These are phyloP conservation scores for Triops longicaudatus DNA, from an alignment of 1,140 invertebrate species.

Conservation along the genomic window DNA sequence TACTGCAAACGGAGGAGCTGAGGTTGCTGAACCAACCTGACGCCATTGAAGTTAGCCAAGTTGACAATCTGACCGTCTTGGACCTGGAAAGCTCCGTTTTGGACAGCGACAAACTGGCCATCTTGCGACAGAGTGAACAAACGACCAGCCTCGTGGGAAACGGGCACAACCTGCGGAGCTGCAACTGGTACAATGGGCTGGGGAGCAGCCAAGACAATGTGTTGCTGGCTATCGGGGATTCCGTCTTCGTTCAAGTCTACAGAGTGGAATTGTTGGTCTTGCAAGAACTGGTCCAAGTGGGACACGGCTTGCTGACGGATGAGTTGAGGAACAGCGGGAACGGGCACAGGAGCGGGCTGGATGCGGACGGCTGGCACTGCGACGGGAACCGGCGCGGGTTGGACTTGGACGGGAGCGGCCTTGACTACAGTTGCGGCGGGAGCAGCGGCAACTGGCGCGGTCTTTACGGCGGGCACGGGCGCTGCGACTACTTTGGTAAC, in stretches of 20 bases:
- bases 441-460: background rate
- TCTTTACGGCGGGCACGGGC: background rate
- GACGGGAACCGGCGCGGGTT: background rate
- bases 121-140: background rate
- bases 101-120: background rate
- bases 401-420: background rate
- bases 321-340: background rate
- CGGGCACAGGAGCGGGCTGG: background rate
- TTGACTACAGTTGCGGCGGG: background rate
- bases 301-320: background rate
- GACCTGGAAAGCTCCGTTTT: background rate
- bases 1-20: background rate
- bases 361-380: background rate
- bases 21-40: background rate
- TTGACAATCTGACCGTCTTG: background rate
- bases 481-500: background rate
- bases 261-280: slow-evolving; percentile 24
- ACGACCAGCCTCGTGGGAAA: background rate
- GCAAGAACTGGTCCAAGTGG: slow-evolving; percentile 17
- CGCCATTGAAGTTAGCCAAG: background rate
- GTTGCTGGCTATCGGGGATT: slow-evolving; percentile 23
- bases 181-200: background rate
- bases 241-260: slow-evolving; percentile 27
- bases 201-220: background rate
- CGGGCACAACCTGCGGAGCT: background rate